These are phyloP conservation scores for Mormyrus iriodes DNA, from an alignment of 2,113 vertebrate genomes.

Conservation along the genomic window DNA sequence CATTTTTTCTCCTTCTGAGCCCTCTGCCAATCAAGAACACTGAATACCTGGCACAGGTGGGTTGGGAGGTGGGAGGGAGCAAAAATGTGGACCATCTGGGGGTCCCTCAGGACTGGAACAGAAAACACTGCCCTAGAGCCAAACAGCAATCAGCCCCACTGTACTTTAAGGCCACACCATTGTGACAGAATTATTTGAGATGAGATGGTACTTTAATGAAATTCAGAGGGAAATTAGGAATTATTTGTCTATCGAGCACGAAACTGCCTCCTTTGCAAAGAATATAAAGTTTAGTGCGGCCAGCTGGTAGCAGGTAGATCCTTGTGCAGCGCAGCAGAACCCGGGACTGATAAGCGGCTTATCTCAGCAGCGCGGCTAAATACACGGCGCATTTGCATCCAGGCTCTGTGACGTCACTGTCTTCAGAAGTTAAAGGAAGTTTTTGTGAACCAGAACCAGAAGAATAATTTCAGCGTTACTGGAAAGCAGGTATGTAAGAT, in stretches of 20 bases:
- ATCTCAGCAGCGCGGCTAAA: neutral
- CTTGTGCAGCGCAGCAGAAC: neutral
- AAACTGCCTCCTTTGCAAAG: neutral
- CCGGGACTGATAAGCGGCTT: conserved; percentile 1
- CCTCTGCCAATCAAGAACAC: neutral
- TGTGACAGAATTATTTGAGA: neutral
- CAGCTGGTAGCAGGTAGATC: neutral
- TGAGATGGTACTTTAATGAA: neutral
- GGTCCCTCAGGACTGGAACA: neutral
- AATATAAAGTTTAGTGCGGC: neutral
- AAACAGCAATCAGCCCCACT: neutral
- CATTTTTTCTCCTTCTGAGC: neutral
- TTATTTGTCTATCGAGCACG: neutral
- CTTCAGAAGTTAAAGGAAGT: neutral
- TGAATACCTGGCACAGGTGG: neutral
- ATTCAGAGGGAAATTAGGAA: neutral
- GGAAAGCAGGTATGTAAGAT: neutral
- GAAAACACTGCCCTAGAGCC: neutral
- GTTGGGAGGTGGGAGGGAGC: neutral
- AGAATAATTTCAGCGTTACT: neutral
- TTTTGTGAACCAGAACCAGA: neutral
- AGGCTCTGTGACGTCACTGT: neutral
- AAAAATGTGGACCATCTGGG: neutral
- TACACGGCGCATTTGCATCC: neutral
- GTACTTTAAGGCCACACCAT: neutral